Evolutionary conservation across 2,797 vertebrate genomes (phyloP).

Genomic region (Anniella stebbinsi): DNA sequence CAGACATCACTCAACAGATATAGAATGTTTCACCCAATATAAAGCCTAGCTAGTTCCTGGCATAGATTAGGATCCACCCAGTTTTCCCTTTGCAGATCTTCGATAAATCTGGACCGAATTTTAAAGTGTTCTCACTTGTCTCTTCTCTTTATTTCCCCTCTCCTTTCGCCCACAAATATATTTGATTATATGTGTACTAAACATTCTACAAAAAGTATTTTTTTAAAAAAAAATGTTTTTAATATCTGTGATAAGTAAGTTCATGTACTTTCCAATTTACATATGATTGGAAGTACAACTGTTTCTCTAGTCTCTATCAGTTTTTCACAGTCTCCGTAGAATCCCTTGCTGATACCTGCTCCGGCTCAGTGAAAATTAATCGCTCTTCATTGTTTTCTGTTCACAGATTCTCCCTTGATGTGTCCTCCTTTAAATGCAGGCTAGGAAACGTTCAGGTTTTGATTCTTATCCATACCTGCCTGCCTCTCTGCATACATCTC

Average conservation of each 20-base stretch:
- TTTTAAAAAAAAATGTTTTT: background rate
- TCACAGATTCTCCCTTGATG: background rate
- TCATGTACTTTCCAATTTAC: background rate
- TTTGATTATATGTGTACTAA: background rate
- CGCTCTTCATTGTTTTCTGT: background rate
- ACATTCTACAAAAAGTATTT: background rate
- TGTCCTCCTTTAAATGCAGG: background rate
- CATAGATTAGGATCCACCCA: too few species aligned
- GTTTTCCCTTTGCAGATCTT: too few species aligned
- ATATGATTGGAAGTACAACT: background rate
- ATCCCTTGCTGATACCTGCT: background rate
- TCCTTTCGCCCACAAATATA: too few species aligned
- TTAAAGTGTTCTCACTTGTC: too few species aligned
- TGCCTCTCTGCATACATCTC: background rate
- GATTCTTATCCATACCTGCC: background rate
- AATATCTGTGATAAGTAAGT: background rate
- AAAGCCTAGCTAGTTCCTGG: too few species aligned
- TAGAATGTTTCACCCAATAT: too few species aligned
- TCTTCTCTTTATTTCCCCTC: too few species aligned
- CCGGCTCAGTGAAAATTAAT: background rate
- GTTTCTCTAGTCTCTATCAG: background rate
- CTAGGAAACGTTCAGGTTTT: background rate
- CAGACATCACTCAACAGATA: too few species aligned
- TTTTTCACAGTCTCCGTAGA: background rate
- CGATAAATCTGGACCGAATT: too few species aligned